phyloP scores from a whole-genome alignment of 2,888 invertebrate genomes.

The Anoplius nigerrimus region DNA sequence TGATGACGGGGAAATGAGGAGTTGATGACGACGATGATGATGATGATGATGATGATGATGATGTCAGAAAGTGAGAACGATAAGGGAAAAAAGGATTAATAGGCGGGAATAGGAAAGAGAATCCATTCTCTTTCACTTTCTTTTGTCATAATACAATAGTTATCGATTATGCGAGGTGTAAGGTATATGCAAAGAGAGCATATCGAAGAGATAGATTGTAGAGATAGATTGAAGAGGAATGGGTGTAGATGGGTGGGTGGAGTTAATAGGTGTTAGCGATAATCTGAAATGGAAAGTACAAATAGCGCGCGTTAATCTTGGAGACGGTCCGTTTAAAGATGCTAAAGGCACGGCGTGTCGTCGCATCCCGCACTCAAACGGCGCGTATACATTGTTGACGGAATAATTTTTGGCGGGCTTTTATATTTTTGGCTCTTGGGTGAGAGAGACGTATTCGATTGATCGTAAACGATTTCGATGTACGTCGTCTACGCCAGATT shows the following conservation, averaged over 20 bases:
- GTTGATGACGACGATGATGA: no score
- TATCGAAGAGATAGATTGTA: background rate
- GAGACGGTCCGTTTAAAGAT: constrained; percentile 26
- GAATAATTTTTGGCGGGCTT: constrained; percentile 73
- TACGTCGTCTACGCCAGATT: constrained; percentile 54
- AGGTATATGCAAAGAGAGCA: constrained; percentile 22
- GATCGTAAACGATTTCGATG: constrained; percentile 21
- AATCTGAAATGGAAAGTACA: constrained; percentile 71
- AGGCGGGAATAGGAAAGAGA: no score
- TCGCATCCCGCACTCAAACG: constrained; percentile 63
- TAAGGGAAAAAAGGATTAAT: constrained; percentile 18
- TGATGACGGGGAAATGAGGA: constrained; percentile 27
- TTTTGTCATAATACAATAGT: no score
- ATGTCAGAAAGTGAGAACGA: constrained; percentile 27
- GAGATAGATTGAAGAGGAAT: constrained; percentile 30
- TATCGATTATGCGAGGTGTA: no score
- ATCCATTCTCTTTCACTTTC: no score
- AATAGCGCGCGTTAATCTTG: constrained; percentile 42
- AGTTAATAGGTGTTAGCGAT: constrained; percentile 58
- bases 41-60: constrained; percentile 32
- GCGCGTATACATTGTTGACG: constrained; percentile 44
- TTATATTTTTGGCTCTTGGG: constrained; percentile 75
- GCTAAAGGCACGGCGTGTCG: constrained; percentile 46
- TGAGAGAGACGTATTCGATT: constrained; percentile 39
- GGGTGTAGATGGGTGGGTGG: no score